Evolutionary conservation across 2,888 invertebrate species (phyloP).

Genomic region (Dugesia japonica): DNA sequence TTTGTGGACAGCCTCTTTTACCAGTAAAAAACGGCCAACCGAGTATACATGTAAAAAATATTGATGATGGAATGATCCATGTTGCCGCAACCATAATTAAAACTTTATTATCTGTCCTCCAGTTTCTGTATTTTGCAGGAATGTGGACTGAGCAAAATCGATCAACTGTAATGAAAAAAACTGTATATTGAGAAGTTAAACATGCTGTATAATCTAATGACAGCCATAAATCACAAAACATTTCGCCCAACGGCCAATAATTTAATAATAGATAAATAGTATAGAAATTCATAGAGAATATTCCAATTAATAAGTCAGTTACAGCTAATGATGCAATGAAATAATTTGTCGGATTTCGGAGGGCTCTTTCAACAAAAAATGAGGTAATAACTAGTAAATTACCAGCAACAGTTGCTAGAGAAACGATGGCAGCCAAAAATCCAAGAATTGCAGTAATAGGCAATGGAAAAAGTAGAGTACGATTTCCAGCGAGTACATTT

Average conservation of each 20-base stretch:
- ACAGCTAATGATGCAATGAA: constrained; percentile 94
- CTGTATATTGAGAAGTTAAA: constrained; percentile 93
- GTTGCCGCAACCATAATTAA: constrained; percentile 86
- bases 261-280: constrained; percentile 88
- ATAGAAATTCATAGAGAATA: constrained; percentile 94
- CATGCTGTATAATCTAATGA: constrained; percentile 97
- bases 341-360: constrained; percentile 89
- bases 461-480: constrained; percentile 22
- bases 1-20: constrained; percentile 54
- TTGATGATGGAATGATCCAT: constrained; percentile 82
- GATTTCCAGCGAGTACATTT: not conserved
- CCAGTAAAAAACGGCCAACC: constrained; percentile 89
- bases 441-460: not conserved
- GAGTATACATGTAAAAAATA: constrained; percentile 92
- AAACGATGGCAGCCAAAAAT: not conserved
- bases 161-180: constrained; percentile 92
- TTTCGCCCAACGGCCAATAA: constrained; percentile 84
- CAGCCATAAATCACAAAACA: constrained; percentile 90
- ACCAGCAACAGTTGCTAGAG: constrained; percentile 51
- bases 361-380: constrained; percentile 75
- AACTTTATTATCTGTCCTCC: constrained; percentile 81
- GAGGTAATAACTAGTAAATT: constrained; percentile 84
- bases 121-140: constrained; percentile 83
- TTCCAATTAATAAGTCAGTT: constrained; percentile 87
- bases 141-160: constrained; percentile 95